Evolutionary conservation across 2,888 invertebrate genomes (phyloP), one percentile per base, ranked within the genome.

Genomic region (Crossocerus cetratus): DNA sequence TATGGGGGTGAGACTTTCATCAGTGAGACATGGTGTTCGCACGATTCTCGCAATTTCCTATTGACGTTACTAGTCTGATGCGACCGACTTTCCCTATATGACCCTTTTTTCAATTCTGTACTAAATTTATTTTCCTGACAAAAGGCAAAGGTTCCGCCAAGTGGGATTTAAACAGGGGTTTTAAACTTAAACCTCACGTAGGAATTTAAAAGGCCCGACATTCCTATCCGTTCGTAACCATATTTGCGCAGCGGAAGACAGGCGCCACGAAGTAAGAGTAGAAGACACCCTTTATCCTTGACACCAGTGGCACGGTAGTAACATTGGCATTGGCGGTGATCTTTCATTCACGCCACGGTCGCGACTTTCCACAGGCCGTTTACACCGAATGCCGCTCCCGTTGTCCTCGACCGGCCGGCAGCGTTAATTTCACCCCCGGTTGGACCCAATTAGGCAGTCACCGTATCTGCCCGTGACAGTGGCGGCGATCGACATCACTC

Each of bases 321-420:
- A 80, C 76, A 81, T 78, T 83, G 79, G 65, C 81, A 83, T 83
- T 78, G 74, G 69, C 58, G 32, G 65, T 57, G 57, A 84, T 87
- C 68, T 54, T 59, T 74, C 59, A 87, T 86, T 87, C 87, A 66
- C 69, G 22, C 67, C 86, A 86, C 85, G 86, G 75, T 65, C 74
- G 65, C 76, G 73, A 83, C 86, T 87, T 87, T 87, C 86, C 82
- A 85, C 76, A 70, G 71, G 77, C 69, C 74, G 72, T 74, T 78
- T 77, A 68, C 69, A 64, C 72, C 70, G 68, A 58, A 60, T 65
- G 57, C 62, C 64, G 73, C 72, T 72, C 72, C 70, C 72, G 63
- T 70, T 64, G 74, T 74, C 78, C 81, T 82, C 78, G 20, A 78
- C 64, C 53, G 14, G 57, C 20, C 14, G 23, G 81, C 80, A 82